Evolutionary conservation across 2,797 vertebrate species (phyloP).

Genomic region (Urocyon cinereoargenteus): DNA sequence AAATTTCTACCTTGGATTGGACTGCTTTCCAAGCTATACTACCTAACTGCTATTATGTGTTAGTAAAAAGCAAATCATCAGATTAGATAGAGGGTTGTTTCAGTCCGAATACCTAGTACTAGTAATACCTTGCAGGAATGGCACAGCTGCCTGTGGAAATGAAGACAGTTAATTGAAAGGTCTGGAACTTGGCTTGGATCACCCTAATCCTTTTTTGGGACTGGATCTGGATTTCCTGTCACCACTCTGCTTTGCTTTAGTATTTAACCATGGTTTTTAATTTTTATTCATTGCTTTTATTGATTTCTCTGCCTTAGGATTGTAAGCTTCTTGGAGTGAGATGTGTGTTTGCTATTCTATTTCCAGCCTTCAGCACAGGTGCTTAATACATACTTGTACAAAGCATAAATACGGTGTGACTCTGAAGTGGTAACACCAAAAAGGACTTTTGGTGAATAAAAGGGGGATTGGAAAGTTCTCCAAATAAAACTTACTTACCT

Average conservation of each 20-base stretch:
- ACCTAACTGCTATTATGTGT: not conserved
- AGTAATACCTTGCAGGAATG: not conserved
- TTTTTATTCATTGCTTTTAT: not conserved
- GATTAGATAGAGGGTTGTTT: not conserved
- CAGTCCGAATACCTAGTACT: not conserved
- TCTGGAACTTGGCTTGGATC: not conserved
- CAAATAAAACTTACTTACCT: not conserved
- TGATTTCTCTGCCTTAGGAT: not conserved
- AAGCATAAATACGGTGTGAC: not conserved
- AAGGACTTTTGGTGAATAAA: not conserved
- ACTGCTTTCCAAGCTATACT: not conserved
- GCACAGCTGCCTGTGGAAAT: not conserved
- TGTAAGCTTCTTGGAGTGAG: not conserved
- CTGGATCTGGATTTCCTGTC: not conserved
- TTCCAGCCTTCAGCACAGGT: not conserved
- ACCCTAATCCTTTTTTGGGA: not conserved
- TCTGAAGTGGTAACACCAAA: not conserved
- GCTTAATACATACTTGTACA: not conserved
- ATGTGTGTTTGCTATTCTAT: not conserved
- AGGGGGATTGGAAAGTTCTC: not conserved
- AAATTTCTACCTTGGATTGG: not conserved
- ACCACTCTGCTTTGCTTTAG: not conserved
- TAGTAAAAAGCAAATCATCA: not conserved
- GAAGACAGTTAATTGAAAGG: not conserved
- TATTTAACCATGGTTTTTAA: conserved; percentile 25